Evolutionary conservation across 2,797 vertebrate genomes (phyloP).

Genomic region (Erpetoichthys calabaricus): DNA sequence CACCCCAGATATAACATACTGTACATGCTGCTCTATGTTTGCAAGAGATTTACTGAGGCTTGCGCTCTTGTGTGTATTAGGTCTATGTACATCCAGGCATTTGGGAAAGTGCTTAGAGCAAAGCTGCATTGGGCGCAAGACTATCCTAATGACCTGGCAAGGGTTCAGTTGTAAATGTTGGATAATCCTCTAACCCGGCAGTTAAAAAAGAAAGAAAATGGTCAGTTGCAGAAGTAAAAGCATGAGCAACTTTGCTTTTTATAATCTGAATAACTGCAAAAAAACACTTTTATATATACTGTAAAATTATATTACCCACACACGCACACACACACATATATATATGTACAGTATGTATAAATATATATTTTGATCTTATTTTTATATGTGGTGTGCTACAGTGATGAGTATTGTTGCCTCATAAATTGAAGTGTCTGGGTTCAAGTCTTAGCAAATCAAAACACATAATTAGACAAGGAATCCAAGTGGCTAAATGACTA

Average conservation of each 20-base stretch:
- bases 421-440: too few relatives aligned
- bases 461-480: too few relatives aligned
- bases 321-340: too few relatives aligned
- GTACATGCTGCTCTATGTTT: slow-evolving; percentile 48
- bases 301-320: too few relatives aligned
- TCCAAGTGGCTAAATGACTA: too few relatives aligned
- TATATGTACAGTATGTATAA: too few relatives aligned
- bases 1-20: slow-evolving; percentile 38
- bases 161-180: slow-evolving; percentile 28
- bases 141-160: slow-evolving; percentile 34
- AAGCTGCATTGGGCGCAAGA: slow-evolving; percentile 30
- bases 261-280: slow-evolving; percentile 1
- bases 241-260: too few relatives aligned
- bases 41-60: slow-evolving; percentile 47
- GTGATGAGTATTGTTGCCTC: too few relatives aligned
- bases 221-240: slow-evolving; percentile 6
- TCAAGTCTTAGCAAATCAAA: too few relatives aligned
- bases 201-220: not conserved
- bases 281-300: slow-evolving; percentile 12
- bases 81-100: slow-evolving; percentile 40
- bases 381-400: too few relatives aligned
- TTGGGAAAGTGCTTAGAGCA: slow-evolving; percentile 36
- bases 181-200: slow-evolving; percentile 30
- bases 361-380: too few relatives aligned
- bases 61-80: slow-evolving; percentile 36